These are phyloP conservation scores for Adelges cooleyi DNA, from an alignment of 1,140 invertebrate species.

Conservation along the genomic window DNA sequence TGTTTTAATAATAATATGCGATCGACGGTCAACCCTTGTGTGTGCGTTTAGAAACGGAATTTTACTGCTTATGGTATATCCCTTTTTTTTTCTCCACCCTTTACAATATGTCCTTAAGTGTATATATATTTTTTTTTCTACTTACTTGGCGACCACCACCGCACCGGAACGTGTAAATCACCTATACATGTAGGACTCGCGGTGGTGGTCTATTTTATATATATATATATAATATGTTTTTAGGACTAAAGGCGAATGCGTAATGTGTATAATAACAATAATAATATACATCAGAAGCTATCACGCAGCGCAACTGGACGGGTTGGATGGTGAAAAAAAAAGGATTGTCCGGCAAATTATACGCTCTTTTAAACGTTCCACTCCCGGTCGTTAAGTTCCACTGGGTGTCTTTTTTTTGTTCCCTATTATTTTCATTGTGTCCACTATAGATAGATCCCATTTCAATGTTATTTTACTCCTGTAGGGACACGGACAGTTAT, in stretches of 20 bases:
- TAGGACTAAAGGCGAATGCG: background rate
- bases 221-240: background rate
- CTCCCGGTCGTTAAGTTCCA: conserved; percentile 8
- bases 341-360: conserved; percentile 33
- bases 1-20: too few relatives aligned
- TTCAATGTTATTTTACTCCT: too few relatives aligned
- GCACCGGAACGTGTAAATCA: background rate
- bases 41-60: too few relatives aligned
- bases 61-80: too few relatives aligned
- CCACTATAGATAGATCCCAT: too few relatives aligned
- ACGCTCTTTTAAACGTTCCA: background rate
- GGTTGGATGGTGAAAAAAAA: background rate
- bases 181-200: background rate
- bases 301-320: conserved; percentile 1
- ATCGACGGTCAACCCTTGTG: background rate
- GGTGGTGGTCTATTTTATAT: background rate
- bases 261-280: background rate
- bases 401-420: background rate
- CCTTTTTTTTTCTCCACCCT: background rate
- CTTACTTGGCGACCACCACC: too few relatives aligned
- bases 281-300: conserved; percentile 24
- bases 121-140: too few relatives aligned
- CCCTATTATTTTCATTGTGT: too few relatives aligned
- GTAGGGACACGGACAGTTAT: background rate
- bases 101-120: too few relatives aligned